A percentile compares a stretch with the other conserved stretches of the same genome.
Conservation (phyloP, 2,797 vertebrate species). For the Pantherophis alleghaniensis region DNA sequence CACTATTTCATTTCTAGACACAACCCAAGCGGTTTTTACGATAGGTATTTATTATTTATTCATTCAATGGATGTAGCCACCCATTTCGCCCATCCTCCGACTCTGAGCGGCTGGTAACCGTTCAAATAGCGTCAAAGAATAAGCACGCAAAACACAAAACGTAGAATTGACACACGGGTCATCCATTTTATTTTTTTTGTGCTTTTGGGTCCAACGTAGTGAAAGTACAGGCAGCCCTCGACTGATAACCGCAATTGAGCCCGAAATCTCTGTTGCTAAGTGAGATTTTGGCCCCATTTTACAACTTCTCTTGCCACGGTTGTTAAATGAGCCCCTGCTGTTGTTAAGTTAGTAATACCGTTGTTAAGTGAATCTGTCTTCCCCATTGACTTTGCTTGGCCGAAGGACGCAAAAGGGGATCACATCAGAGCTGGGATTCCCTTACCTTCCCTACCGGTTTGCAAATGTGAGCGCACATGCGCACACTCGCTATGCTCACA, state of each 20-base stretch:
- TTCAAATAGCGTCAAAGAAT: not conserved
- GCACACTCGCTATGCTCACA: too few species aligned
- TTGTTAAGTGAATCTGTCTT: not conserved
- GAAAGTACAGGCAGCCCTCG: not conserved
- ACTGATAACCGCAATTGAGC: not conserved
- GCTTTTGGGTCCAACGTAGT: not conserved
- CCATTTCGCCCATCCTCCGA: not conserved
- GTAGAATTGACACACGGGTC: not conserved
- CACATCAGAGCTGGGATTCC: not conserved
- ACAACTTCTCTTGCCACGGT: not conserved
- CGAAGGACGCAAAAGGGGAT: not conserved
- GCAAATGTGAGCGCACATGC: too few species aligned
- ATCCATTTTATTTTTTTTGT: not conserved
- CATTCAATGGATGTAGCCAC: not conserved
- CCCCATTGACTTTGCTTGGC: not conserved
- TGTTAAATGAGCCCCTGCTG: not conserved
- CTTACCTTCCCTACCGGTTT: too few species aligned
- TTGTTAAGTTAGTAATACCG: not conserved
- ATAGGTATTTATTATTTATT: not conserved
- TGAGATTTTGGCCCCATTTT: not conserved
- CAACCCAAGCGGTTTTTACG: not conserved
- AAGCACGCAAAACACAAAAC: not conserved
- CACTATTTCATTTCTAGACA: conserved; percentile 26
- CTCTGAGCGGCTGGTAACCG: not conserved
- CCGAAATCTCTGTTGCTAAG: not conserved